Conservation (phyloP, 2,797 vertebrate species). For the Arctocebus calabarensis region DNA sequence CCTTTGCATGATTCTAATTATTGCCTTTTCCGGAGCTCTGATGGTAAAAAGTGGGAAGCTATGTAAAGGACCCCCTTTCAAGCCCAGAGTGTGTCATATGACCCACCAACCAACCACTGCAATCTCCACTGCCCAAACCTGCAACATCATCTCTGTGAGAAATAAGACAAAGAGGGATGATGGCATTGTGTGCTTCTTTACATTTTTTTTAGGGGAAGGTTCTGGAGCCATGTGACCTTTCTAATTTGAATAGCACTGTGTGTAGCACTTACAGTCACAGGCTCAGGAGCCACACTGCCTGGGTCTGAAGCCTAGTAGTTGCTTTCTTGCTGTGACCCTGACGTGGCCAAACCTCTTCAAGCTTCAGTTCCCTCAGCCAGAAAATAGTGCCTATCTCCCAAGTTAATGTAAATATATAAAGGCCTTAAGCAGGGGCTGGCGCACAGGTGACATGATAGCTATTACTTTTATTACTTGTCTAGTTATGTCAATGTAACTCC, state of each 20-base stretch:
- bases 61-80: neutral
- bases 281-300: neutral
- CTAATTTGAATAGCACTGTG: neutral
- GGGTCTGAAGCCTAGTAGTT: neutral
- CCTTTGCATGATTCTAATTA: neutral
- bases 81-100: neutral
- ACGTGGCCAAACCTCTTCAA: neutral
- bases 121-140: neutral
- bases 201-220: neutral
- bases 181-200: neutral
- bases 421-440: neutral
- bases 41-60: neutral
- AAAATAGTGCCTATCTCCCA: neutral
- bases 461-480: slow-evolving; percentile 10
- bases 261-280: neutral
- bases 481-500: neutral
- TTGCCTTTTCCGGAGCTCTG: neutral
- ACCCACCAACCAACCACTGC: neutral
- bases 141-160: neutral
- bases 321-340: neutral
- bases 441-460: neutral
- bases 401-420: neutral
- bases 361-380: neutral
- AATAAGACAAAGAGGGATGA: neutral
- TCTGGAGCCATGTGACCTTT: neutral